Conservation (phyloP, 2,113 vertebrate species). For the Lontra canadensis region DNA sequence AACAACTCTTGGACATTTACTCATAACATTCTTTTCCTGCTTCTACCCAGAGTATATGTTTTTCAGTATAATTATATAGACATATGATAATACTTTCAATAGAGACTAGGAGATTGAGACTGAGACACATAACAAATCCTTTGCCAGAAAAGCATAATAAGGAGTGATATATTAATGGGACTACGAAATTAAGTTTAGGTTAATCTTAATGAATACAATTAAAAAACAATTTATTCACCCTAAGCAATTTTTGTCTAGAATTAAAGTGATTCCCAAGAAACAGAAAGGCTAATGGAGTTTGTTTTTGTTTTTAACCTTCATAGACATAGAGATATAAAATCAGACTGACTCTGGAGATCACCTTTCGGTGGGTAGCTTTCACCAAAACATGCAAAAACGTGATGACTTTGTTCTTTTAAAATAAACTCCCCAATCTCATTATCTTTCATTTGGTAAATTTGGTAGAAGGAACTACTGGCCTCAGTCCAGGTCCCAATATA, state of each 20-base stretch:
- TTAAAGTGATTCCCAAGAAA: conserved; percentile 49
- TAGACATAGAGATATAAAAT: not conserved
- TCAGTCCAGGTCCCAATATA: not conserved
- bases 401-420: not conserved
- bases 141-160: conserved; percentile 25
- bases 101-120: not conserved
- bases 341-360: not conserved
- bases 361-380: not conserved
- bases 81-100: not conserved
- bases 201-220: conserved; percentile 54
- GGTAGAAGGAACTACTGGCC: not conserved
- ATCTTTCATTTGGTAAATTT: not conserved
- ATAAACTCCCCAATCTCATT: not conserved
- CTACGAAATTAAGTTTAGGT: conserved; percentile 40
- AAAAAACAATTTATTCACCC: conserved; percentile 51
- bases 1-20: not conserved
- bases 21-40: not conserved
- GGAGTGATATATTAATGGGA: not conserved
- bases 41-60: not conserved
- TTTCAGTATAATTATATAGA: not conserved
- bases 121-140: not conserved
- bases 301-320: not conserved
- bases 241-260: conserved; percentile 47
- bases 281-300: conserved; percentile 24
- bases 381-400: not conserved